phyloP scores from a whole-genome alignment of 2,113 vertebrate species.

The Poeciliopsis retropinna region DNA sequence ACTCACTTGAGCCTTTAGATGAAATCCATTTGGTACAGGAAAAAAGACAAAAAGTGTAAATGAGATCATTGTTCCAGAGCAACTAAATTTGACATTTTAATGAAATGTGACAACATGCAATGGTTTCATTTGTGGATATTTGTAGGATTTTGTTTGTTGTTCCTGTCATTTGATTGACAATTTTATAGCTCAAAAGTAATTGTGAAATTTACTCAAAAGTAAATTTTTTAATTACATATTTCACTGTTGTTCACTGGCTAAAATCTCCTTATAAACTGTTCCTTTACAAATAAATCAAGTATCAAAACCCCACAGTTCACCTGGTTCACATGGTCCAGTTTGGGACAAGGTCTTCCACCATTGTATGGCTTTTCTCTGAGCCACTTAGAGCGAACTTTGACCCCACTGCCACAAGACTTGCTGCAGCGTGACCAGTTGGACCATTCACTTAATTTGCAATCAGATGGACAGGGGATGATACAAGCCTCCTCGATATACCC shows the following conservation, averaged over 20 bases:
- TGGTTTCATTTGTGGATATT: no score
- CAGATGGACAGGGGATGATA: conserved; percentile 95
- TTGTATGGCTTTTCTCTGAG: conserved; percentile 98
- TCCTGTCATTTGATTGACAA: no score
- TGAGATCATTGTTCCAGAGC: conserved; percentile 3
- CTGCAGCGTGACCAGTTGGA: conserved; percentile 99
- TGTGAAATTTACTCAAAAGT: no score
- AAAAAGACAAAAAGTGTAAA: conserved; percentile 11
- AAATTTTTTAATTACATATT: no score
- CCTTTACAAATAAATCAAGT: no score
- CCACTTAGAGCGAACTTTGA: conserved; percentile 98
- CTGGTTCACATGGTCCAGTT: conserved; percentile 97
- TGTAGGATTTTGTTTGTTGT: no score
- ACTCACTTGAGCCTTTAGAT: conserved; percentile 77
- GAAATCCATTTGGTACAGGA: conserved; percentile 21
- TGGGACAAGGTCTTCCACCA: conserved; percentile 94
- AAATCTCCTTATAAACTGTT: no score
- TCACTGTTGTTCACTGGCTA: no score
- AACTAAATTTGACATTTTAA: background rate
- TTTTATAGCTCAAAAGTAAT: no score
- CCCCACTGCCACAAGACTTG: conserved; percentile 96
- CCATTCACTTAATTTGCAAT: conserved; percentile 99
- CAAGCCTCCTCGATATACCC: conserved; percentile 98
- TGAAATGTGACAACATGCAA: background rate
- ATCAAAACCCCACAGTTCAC: conserved; percentile 67